phyloP scores from a whole-genome alignment of 2,888 invertebrate species.

The Polylopha cassiicola region DNA sequence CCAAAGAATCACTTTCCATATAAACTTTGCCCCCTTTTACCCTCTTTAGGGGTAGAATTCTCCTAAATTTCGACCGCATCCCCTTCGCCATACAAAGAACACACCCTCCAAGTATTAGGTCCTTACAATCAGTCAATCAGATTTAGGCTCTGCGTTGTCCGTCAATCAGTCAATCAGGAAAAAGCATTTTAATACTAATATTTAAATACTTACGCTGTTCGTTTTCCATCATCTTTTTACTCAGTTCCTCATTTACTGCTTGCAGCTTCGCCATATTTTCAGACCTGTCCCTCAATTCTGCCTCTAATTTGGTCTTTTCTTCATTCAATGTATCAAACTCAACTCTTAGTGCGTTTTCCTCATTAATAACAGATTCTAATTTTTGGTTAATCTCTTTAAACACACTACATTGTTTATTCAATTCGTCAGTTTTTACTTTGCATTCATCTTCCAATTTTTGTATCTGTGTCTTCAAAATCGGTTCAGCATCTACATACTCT shows the following conservation, averaged over 20 bases:
- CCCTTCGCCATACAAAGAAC: too few species aligned
- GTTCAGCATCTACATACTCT: slow-evolving; percentile 4
- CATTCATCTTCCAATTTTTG: slow-evolving; percentile 2
- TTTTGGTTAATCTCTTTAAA: not conserved
- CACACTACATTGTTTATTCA: not conserved
- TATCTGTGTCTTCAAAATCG: not conserved
- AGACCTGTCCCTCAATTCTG: slow-evolving; percentile 1
- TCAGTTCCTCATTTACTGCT: slow-evolving; percentile 2
- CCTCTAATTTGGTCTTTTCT: not conserved
- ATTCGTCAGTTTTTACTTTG: not conserved
- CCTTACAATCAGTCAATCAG: too few species aligned
- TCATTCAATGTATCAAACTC: slow-evolving; percentile 4
- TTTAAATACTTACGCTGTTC: not conserved
- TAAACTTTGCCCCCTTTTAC: too few species aligned
- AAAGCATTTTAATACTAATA: too few species aligned
- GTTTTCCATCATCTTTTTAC: not conserved
- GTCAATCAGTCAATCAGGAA: too few species aligned
- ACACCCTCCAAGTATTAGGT: too few species aligned
- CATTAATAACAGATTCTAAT: not conserved
- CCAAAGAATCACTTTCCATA: too few species aligned
- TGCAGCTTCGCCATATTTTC: not conserved
- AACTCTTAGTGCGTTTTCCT: not conserved
- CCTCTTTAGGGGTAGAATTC: too few species aligned
- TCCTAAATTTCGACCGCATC: too few species aligned
- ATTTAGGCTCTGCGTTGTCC: too few species aligned